Percentiles rank a stretch among this genome's conserved stretches.
Evolutionary conservation across 1,140 invertebrate genomes (phyloP).

Genomic region (Harlomillsia oculata): DNA sequence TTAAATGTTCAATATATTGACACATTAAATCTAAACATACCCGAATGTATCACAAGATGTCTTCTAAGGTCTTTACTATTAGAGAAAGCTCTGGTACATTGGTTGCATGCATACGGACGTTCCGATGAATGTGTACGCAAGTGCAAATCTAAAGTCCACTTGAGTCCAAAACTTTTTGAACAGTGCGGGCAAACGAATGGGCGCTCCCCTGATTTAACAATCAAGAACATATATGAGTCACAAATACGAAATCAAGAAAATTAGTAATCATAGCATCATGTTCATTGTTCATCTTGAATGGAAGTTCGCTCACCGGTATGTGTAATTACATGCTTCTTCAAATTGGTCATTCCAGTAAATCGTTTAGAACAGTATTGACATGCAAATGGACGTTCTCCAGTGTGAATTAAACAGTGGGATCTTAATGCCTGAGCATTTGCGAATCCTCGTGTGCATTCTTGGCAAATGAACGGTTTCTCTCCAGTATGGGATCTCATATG

Average conservation of each 20-base stretch:
- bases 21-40: slow-evolving; percentile 36
- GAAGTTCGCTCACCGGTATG: slow-evolving; percentile 36
- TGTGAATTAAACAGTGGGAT: slow-evolving; percentile 33
- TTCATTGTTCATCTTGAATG: background rate
- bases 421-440: slow-evolving; percentile 34
- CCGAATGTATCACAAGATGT: slow-evolving; percentile 46
- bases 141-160: slow-evolving; percentile 40
- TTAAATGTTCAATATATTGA: background rate
- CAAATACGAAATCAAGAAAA: too few species aligned
- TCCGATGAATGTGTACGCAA: slow-evolving; percentile 38
- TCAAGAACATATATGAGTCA: too few species aligned
- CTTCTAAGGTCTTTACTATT: slow-evolving; percentile 48
- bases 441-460: slow-evolving; percentile 32
- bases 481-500: slow-evolving; percentile 37
- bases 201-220: slow-evolving; percentile 44
- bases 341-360: slow-evolving; percentile 41
- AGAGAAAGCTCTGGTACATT: slow-evolving; percentile 47
- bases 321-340: slow-evolving; percentile 40
- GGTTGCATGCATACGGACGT: slow-evolving; percentile 43
- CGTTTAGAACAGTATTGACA: slow-evolving; percentile 40
- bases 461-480: slow-evolving; percentile 35
- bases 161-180: slow-evolving; percentile 47
- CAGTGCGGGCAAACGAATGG: slow-evolving; percentile 47
- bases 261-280: too few species aligned
- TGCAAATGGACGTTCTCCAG: slow-evolving; percentile 39